Base-by-base conservation (phyloP, 2,113 vertebrate species). In the Clarias magur region DNA sequence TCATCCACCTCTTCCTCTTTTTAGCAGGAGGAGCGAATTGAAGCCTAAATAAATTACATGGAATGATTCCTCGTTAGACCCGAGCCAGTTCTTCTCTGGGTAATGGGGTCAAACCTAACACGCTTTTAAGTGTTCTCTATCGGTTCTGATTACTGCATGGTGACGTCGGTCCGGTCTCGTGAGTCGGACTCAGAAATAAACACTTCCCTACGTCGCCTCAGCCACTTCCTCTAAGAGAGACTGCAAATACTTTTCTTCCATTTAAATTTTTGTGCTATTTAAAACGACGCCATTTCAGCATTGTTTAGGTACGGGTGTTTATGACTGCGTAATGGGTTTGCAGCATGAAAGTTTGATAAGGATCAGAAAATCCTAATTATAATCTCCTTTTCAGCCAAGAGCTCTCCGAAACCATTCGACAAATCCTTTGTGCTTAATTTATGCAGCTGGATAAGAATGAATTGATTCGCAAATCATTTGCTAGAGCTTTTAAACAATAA, bases 11-110 rank as follows among this genome's bases (percentile, higher is more conserved):
- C 15, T 38, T 81, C 60, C 15, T 13, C 34, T 78, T 19, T 63
- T 75, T 76, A 82, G 75, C 85, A 88, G 89, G 87, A 87, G 85
- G 91, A 87, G 88, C 91, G 86, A 75, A 93, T 91, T 87, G 88
- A 48, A 84, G 17, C 6, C 67, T 94, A 94, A 94, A 85, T 78
- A 88, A 65, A 89, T 95, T 95, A 93, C 11, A n/a, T 23, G 80
- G 90, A 93, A 94, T 92, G 91, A 88, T 92, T 88, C 80, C 84
- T 85, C 81, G 89, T 92, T 91, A 92, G 84, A 89, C 75, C 86
- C 84, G 79, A 85, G 70, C 86, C 82, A 89, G 85, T 87, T 75
- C 80, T 54, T 85, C 59, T 34, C 17, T 34, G 42, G 82, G 27
- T 83, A 87, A 93, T 91, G 89, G 91, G 87, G 87, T 93, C 87